These are phyloP conservation scores for Xiphias gladius DNA, from an alignment of 2,113 vertebrate species.

Conservation along the genomic window DNA sequence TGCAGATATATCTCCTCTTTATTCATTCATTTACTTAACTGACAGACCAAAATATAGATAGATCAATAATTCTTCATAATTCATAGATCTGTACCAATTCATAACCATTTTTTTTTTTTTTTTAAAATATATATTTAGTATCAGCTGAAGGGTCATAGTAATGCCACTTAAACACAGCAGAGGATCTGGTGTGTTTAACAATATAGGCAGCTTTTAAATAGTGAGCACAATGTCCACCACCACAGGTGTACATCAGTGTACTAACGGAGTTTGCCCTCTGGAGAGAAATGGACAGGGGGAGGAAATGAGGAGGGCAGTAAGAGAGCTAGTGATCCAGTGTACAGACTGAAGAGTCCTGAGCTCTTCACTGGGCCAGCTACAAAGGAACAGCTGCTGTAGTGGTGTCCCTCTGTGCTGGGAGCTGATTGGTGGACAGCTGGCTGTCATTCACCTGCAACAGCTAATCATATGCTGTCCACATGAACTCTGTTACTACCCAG, in stretches of 20 bases:
- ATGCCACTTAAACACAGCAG: background rate
- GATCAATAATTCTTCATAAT: background rate
- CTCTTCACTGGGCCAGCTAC: slow-evolving; percentile 45
- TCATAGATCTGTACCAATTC: background rate
- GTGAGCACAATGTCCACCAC: background rate
- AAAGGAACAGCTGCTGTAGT: slow-evolving; percentile 67
- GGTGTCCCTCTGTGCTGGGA: slow-evolving; percentile 32
- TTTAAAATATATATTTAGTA: too few relatives aligned
- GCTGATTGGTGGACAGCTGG: slow-evolving; percentile 53
- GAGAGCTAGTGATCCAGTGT: slow-evolving; percentile 12
- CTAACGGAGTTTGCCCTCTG: background rate
- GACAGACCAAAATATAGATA: background rate
- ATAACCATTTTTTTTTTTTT: too few relatives aligned
- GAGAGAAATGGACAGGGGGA: background rate
- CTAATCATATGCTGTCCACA: slow-evolving; percentile 52
- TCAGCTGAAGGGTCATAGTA: background rate
- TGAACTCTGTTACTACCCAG: slow-evolving; percentile 56
- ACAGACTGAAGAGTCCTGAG: slow-evolving; percentile 44
- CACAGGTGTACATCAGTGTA: background rate
- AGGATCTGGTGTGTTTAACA: background rate
- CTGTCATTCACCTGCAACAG: slow-evolving; percentile 61
- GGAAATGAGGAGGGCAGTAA: slow-evolving; percentile 6
- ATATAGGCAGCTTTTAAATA: background rate
- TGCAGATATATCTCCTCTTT: background rate
- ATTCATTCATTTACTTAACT: background rate